A percentile compares a stretch with the other conserved stretches of the same genome.
Evolutionary conservation across 2,113 vertebrate species (phyloP).

Genomic region (Leptobrachium ailaonicum): DNA sequence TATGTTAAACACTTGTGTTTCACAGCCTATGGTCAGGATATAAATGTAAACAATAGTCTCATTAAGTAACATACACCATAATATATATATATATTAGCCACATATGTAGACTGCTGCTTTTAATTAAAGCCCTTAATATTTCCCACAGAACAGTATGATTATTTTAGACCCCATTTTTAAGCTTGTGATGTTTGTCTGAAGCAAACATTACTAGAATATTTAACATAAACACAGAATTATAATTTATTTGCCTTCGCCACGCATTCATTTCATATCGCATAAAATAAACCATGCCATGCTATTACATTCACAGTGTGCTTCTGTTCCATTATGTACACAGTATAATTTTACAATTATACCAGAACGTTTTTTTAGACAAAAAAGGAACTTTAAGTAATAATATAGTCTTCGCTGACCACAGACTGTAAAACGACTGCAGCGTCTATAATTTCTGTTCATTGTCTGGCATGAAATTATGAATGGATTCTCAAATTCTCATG

Average conservation of each 20-base stretch:
- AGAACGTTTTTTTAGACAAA: not conserved
- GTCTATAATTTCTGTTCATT: too few relatives aligned
- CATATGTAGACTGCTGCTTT: not conserved
- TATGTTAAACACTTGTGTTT: too few relatives aligned
- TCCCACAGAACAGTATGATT: conserved; percentile 1
- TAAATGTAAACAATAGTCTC: too few relatives aligned
- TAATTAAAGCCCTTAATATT: conserved; percentile 10
- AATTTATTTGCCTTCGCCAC: conserved; percentile 4
- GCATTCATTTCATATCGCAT: conserved; percentile 16
- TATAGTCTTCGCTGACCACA: not conserved
- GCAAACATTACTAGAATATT: conserved; percentile 20
- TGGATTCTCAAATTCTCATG: too few relatives aligned
- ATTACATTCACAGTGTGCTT: conserved; percentile 16
- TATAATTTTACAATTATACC: conserved; percentile 3
- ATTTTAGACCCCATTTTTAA: conserved; percentile 28
- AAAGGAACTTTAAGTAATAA: not conserved
- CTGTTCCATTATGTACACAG: conserved; percentile 6
- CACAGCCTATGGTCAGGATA: too few relatives aligned
- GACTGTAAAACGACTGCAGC: not conserved
- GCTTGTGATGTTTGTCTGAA: conserved; percentile 1
- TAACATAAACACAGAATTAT: not conserved
- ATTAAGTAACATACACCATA: too few relatives aligned
- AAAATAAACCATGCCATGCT: not conserved
- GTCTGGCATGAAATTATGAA: too few relatives aligned
- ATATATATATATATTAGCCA: too few relatives aligned